Percentiles rank a stretch among this genome's conserved stretches.
phyloP scores from a whole-genome alignment of 1,140 invertebrate species.

The Camponotus vicinus region DNA sequence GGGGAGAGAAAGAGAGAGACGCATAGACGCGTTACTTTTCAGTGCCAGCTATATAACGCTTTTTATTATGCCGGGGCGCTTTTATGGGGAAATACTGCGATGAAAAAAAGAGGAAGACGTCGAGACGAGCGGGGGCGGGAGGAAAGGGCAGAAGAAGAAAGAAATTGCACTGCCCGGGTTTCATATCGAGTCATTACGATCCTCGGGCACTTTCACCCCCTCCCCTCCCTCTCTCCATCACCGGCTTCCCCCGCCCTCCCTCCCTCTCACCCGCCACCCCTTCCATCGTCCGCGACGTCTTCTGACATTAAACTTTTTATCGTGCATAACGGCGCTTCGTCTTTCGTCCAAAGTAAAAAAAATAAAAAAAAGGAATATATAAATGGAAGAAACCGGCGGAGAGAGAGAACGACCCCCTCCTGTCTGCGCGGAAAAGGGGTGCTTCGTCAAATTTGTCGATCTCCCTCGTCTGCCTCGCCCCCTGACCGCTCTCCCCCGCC shows the following conservation, averaged over 20 bases:
- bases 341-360: constrained; percentile 68
- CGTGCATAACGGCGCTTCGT: constrained; percentile 78
- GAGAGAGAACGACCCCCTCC: constrained; percentile 64
- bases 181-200: constrained; percentile 85
- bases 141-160: constrained; percentile 73
- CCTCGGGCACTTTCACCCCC: constrained; percentile 78
- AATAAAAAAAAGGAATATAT: constrained; percentile 61
- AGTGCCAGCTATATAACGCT: constrained; percentile 83
- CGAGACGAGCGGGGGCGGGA: constrained; percentile 67
- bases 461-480: constrained; percentile 48
- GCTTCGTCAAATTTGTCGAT: constrained; percentile 74
- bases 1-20: constrained; percentile 20
- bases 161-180: constrained; percentile 82
- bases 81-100: constrained; percentile 83
- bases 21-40: constrained; percentile 81
- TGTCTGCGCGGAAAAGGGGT: constrained; percentile 67
- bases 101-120: constrained; percentile 80
- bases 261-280: neutral
- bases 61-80: constrained; percentile 84
- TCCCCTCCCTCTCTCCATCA: constrained; percentile 65
- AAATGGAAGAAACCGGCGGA: constrained; percentile 72
- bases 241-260: constrained; percentile 2
- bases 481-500: constrained; percentile 10
- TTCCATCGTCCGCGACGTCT: constrained; percentile 70
- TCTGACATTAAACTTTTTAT: constrained; percentile 83